Conservation (phyloP, 2,888 invertebrate species). For the Brenthis ino region DNA sequence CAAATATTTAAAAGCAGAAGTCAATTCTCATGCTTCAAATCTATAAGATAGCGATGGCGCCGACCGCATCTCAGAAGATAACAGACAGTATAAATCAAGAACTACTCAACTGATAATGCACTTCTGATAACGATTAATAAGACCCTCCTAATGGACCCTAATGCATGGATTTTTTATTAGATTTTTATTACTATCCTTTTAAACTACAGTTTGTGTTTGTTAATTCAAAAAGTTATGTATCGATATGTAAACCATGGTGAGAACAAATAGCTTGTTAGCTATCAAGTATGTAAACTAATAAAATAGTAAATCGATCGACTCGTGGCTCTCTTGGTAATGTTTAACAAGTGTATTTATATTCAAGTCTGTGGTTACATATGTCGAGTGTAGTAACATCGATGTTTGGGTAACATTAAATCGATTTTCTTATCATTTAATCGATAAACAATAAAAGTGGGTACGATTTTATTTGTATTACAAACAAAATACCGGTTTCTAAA, state of each 20-base stretch:
- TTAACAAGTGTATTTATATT: too few species aligned
- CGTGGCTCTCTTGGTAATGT: too few species aligned
- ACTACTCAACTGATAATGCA: constrained; percentile 49
- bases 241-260: constrained; percentile 15
- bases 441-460: too few species aligned
- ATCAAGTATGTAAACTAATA: constrained; percentile 16
- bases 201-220: constrained; percentile 26
- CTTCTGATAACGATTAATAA: constrained; percentile 50
- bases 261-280: constrained; percentile 19
- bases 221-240: constrained; percentile 15
- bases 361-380: too few species aligned
- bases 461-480: too few species aligned
- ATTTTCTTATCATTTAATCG: too few species aligned
- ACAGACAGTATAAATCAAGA: constrained; percentile 53
- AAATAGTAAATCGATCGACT: neutral
- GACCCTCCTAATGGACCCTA: constrained; percentile 49
- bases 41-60: constrained; percentile 50
- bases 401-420: too few species aligned
- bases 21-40: constrained; percentile 41
- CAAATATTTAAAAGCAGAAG: constrained; percentile 32
- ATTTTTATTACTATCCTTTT: constrained; percentile 38
- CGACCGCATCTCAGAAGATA: constrained; percentile 52
- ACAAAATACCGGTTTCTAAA: too few species aligned
- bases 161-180: constrained; percentile 42
- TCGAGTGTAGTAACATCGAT: too few species aligned